Evolutionary conservation across 1,140 invertebrate genomes (phyloP).

Genomic region (Cyphomyrmex costatus): DNA sequence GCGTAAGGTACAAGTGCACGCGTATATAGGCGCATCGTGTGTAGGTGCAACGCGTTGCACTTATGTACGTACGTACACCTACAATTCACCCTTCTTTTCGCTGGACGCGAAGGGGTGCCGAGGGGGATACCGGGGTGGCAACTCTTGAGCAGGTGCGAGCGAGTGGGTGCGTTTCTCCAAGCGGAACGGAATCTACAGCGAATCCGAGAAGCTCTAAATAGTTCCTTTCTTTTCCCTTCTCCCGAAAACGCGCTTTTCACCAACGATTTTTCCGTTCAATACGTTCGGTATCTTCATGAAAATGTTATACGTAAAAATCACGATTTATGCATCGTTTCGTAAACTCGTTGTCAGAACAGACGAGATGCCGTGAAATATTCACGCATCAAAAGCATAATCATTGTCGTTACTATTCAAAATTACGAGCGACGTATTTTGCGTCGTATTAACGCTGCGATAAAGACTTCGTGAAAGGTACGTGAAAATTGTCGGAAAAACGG

Average conservation of each 20-base stretch:
- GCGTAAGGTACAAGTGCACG: slow-evolving; percentile 74
- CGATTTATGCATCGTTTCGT: neutral
- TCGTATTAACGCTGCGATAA: neutral
- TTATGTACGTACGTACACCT: slow-evolving; percentile 75
- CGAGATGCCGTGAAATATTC: neutral
- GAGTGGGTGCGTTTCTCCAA: slow-evolving; percentile 79
- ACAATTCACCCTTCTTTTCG: slow-evolving; percentile 80
- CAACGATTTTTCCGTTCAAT: neutral
- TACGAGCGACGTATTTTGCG: neutral
- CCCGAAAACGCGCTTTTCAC: neutral
- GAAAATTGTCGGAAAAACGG: slow-evolving; percentile 40
- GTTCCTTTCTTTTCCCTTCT: neutral
- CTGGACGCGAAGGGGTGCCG: slow-evolving; percentile 48
- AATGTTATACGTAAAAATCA: neutral
- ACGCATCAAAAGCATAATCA: neutral
- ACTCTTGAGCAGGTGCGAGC: slow-evolving; percentile 83
- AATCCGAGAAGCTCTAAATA: slow-evolving; percentile 54
- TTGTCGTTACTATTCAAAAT: neutral
- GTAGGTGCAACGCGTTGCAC: slow-evolving; percentile 74
- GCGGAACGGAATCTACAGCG: slow-evolving; percentile 79
- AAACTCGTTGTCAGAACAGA: neutral
- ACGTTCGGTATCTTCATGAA: neutral
- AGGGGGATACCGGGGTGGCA: slow-evolving; percentile 69
- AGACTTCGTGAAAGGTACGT: neutral
- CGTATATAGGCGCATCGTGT: slow-evolving; percentile 53